Base-by-base conservation (phyloP, 2,888 invertebrate genomes). In the Tromatobia lineatoria region DNA sequence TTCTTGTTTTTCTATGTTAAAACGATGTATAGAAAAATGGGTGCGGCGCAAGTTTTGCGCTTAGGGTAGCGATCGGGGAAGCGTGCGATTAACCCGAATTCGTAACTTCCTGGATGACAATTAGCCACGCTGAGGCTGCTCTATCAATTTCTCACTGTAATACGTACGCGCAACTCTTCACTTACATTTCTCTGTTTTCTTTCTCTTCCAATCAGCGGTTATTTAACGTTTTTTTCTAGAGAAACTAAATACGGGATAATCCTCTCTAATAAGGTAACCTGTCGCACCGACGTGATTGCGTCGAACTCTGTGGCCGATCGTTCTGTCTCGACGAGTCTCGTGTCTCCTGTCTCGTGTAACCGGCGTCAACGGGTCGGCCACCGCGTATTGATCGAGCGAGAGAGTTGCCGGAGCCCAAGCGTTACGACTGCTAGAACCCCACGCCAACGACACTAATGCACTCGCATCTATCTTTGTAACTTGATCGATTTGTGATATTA, bases 61-160 rank as follows among this genome's bases (percentile, higher is more conserved):
- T 29, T 54, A 38, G 50, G 50, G 25, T 59, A 34, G 45, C 45
- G 59, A 59, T 47, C 74, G 50, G 66, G 89, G 89, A 90, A 89
- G 88, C 79, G 71, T 76, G 81, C 69, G 86, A 88, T 90, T 90
- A 90, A 90, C 90, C 89, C 87, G 83, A 90, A 91, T 89, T 87
- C 86, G 87, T 77, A 70, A 86, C 89, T 89, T 90, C 90, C 90
- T 88, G 86, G 83, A 79, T 85, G 47, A 38, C 61, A 34, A 64
- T 64, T 64, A 64, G 20, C 47, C 38, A 66, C 64, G 38, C n/a
- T 20, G 34, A 20, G 18, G 78, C 38, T 57, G 61, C 66, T 13
- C 66, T 66, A 23, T 15, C 13, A 25, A n/a, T n/a, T 15, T 42
- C 18, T 1, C 45, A 45, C 13, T 23, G 23, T 3, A 15, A 23